phyloP scores from a whole-genome alignment of 53 echinoderm and acorn worm species.

The Arbacia lixula region DNA sequence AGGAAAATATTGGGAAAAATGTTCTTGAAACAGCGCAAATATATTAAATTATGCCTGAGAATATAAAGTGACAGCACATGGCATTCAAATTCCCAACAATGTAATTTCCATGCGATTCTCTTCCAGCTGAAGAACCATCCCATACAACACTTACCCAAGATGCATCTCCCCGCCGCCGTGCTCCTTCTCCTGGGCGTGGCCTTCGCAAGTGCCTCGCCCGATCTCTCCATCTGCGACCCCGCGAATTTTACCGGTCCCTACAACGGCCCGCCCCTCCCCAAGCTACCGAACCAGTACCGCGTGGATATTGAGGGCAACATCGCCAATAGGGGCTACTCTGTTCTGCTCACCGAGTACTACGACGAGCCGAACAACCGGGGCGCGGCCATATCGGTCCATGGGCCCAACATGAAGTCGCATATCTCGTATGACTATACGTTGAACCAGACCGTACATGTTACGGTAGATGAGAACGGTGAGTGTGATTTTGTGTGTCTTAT shows the following conservation, averaged over 20 bases:
- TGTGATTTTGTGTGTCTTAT: background rate
- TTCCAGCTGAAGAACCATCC: too few relatives aligned
- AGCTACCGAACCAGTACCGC: slow-evolving; percentile 22
- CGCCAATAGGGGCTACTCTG: slow-evolving; percentile 7
- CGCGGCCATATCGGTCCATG: background rate
- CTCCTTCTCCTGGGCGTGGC: background rate
- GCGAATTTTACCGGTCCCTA: slow-evolving; percentile 19
- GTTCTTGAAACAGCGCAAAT: too few relatives aligned
- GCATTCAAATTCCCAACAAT: too few relatives aligned
- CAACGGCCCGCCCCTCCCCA: slow-evolving; percentile 26
- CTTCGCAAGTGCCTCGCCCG: background rate
- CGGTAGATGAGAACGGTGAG: background rate
- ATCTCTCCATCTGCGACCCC: slow-evolving; percentile 36
- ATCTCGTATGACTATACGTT: slow-evolving; percentile 25
- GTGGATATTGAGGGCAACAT: slow-evolving; percentile 33
- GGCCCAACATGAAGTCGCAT: background rate
- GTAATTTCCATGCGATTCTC: too few relatives aligned
- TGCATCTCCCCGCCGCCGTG: too few relatives aligned
- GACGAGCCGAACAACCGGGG: slow-evolving; percentile 45
- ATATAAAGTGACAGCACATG: too few relatives aligned
- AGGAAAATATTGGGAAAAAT: too few relatives aligned
- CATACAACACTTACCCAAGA: too few relatives aligned
- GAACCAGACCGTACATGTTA: slow-evolving; percentile 15
- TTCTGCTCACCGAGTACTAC: slow-evolving; percentile 29
- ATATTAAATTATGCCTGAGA: too few relatives aligned